Evolutionary conservation across 1,140 invertebrate species (phyloP).

Genomic region (Trachelipus rathkii): DNA sequence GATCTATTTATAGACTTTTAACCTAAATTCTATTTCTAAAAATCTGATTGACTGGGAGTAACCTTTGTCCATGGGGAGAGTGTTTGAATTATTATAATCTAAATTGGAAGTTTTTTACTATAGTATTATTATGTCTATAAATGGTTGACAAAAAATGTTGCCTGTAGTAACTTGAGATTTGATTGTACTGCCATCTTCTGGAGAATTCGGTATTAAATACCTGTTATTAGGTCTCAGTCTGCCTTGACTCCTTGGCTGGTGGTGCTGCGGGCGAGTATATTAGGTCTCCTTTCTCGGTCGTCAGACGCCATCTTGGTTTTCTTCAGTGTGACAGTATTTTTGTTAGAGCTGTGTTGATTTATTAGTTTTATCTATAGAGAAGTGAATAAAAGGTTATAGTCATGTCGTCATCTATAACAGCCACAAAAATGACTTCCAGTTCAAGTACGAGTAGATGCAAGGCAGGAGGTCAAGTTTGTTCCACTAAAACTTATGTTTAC

Average conservation of each 20-base stretch:
- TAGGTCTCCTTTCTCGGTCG: background rate
- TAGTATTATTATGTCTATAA: background rate
- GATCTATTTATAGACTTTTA: too few species aligned
- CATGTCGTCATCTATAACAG: background rate
- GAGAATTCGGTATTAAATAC: slow-evolving; percentile 1
- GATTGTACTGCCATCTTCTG: slow-evolving; percentile 2
- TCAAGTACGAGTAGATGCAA: slow-evolving; percentile 58
- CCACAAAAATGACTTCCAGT: slow-evolving; percentile 1
- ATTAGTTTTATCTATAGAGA: background rate
- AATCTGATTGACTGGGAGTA: too few species aligned
- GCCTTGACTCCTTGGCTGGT: background rate
- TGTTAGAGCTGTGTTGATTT: background rate
- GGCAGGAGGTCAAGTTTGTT: slow-evolving; percentile 40
- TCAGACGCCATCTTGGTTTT: slow-evolving; percentile 11
- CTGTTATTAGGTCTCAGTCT: background rate
- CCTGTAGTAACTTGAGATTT: slow-evolving; percentile 3
- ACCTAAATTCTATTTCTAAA: too few species aligned
- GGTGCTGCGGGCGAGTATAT: slow-evolving; percentile 3
- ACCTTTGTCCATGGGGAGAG: too few species aligned
- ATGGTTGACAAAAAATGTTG: background rate
- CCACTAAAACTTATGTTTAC: slow-evolving; percentile 79
- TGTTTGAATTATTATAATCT: too few species aligned
- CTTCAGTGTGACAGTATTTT: background rate
- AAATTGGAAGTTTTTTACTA: too few species aligned
- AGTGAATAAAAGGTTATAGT: background rate